These are phyloP conservation scores for Cydia amplana DNA, from an alignment of 1,140 invertebrate species.

Conservation along the genomic window DNA sequence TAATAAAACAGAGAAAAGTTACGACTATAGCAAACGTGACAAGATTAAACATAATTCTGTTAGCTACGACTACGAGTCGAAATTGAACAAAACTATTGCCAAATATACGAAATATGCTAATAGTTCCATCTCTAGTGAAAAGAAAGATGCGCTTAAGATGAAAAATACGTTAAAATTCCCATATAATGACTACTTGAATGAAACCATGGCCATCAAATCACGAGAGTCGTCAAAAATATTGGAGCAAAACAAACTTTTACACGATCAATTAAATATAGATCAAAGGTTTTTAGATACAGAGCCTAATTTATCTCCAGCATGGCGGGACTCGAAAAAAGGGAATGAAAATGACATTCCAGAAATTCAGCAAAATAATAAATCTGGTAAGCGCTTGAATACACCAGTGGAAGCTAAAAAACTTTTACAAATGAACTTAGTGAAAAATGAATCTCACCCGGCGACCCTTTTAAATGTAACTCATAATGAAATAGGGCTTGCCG, in stretches of 20 bases:
- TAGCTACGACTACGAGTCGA: slow-evolving; percentile 7
- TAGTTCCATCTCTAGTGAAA: slow-evolving; percentile 8
- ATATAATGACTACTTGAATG: slow-evolving; percentile 55
- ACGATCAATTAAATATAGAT: slow-evolving; percentile 57
- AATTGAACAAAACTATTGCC: slow-evolving; percentile 5
- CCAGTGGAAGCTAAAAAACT: slow-evolving; percentile 43
- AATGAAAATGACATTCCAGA: slow-evolving; percentile 37
- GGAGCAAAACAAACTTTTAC: slow-evolving; percentile 59
- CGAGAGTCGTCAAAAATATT: slow-evolving; percentile 55
- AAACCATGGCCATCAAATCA: slow-evolving; percentile 48
- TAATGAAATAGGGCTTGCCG: slow-evolving; percentile 39
- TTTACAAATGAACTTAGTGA: slow-evolving; percentile 29
- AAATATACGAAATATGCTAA: slow-evolving; percentile 20
- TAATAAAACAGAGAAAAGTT: slow-evolving; percentile 67
- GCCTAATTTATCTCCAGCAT: slow-evolving; percentile 43
- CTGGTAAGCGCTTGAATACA: slow-evolving; percentile 64
- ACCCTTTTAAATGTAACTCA: slow-evolving; percentile 38
- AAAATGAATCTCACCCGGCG: slow-evolving; percentile 29
- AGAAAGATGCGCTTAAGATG: slow-evolving; percentile 36
- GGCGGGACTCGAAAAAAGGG: slow-evolving; percentile 45
- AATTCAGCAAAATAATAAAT: slow-evolving; percentile 43
- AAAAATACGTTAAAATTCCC: slow-evolving; percentile 51
- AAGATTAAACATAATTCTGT: slow-evolving; percentile 38
- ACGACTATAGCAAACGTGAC: slow-evolving; percentile 41
- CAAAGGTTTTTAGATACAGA: slow-evolving; percentile 60